These are phyloP conservation scores for Myotis myotis DNA, from an alignment of 2,797 vertebrate genomes.

Conservation along the genomic window DNA sequence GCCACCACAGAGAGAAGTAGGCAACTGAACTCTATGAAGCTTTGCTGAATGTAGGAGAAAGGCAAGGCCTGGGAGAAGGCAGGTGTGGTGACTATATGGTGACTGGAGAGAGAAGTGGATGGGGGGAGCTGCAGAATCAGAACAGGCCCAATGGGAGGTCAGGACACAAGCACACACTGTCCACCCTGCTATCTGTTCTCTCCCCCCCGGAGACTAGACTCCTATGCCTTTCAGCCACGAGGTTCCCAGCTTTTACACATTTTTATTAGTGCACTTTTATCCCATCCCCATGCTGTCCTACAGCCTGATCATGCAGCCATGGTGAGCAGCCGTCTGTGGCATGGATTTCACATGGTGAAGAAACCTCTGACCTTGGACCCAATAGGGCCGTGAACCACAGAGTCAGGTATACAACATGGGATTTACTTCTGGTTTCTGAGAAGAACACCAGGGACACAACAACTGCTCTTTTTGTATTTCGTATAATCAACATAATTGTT, in stretches of 20 bases:
- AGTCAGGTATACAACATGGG: background rate
- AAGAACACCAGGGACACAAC: background rate
- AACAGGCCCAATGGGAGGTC: background rate
- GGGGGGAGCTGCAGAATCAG: background rate
- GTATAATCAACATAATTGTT: background rate
- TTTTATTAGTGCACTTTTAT: background rate
- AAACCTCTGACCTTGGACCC: background rate
- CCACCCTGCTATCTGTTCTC: background rate
- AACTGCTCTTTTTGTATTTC: background rate
- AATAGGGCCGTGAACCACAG: background rate
- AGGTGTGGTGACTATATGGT: accelerated
- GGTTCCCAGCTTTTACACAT: background rate
- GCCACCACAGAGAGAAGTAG: background rate
- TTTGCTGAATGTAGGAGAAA: background rate
- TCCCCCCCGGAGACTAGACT: background rate
- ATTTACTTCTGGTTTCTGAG: background rate
- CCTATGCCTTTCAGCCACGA: background rate
- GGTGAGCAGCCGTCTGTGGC: too few relatives aligned
- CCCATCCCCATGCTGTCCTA: background rate
- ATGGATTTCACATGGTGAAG: background rate
- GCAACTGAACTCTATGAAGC: background rate
- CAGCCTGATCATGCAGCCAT: background rate
- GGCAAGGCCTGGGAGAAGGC: background rate
- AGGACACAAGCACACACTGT: too few relatives aligned
- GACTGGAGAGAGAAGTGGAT: background rate